These are phyloP conservation scores for Meteorus cinctellus DNA, from an alignment of 2,888 invertebrate species.

Conservation along the genomic window DNA sequence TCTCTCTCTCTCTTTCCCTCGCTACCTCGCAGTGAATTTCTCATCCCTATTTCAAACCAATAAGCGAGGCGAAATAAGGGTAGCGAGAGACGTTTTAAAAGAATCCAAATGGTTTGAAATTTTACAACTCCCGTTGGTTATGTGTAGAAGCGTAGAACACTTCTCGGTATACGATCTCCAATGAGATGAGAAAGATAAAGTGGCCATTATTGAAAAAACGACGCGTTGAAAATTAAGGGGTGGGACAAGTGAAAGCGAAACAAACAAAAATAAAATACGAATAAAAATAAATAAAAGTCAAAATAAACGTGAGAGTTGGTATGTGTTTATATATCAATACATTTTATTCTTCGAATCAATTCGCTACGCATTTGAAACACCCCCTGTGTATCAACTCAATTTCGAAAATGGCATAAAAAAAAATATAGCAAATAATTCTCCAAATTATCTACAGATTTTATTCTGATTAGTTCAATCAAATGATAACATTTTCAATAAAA, in stretches of 20 bases:
- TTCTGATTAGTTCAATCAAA: not conserved
- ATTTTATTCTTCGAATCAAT: not conserved
- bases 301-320: not conserved
- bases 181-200: constrained; percentile 41
- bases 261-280: constrained; percentile 6
- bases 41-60: constrained; percentile 57
- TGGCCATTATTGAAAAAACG: constrained; percentile 31
- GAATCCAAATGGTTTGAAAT: constrained; percentile 39
- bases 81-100: constrained; percentile 38
- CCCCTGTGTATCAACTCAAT: not conserved
- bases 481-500: not conserved
- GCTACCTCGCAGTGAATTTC: constrained; percentile 28
- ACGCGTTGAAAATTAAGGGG: constrained; percentile 5
- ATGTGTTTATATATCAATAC: not conserved
- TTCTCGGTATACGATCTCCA: constrained; percentile 31
- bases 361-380: not conserved
- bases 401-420: not conserved
- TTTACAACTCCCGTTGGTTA: constrained; percentile 38
- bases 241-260: not conserved
- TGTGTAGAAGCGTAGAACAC: not conserved
- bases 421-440: not conserved
- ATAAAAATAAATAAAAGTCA: not conserved
- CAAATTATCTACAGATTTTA: no score
- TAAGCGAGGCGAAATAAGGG: constrained; percentile 59
- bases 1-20: constrained; percentile 33